Evolutionary conservation across 1,140 invertebrate genomes (phyloP), one percentile per base, ranked within the genome.

Genomic region (Solenopsis invicta): DNA sequence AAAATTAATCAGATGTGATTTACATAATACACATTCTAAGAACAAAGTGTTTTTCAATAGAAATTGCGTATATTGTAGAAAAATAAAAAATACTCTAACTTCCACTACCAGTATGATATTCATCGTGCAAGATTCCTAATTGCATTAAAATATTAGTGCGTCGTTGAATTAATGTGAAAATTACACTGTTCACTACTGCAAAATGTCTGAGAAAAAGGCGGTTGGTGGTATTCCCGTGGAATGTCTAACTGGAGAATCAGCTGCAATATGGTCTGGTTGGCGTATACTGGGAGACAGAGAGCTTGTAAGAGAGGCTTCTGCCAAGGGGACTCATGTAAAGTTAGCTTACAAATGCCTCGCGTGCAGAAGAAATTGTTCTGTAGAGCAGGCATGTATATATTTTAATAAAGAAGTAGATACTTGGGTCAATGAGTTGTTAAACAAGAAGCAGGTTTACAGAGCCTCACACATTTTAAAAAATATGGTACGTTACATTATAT

Each of bases 401-500:
- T 94, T 95, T 86, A 87, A 85, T 13, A 93, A 90, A 41, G 94
- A 97, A 96, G 96, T 97, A 8, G 95, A 96, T 89, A 94, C 94
- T 77, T 97, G 97, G 97, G 96, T 96, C 21, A 93, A 95, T 3
- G 96, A 97, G 90, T 93, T 97, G 41, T 89, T 97, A 34, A 92
- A 95, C n/a, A 95, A 96, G 84, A 96, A 96, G 89, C 96, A 97
- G 92, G 96, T 97, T 91, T 96, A 96, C 88, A 96, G 96, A 94
- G 96, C 96, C 45, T 95, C 96, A 16, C 97, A 97, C 93, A 95
- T 97, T 87, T 91, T 97, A 77, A 95, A 95, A 84, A 97, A 97
- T 94, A 96, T 96, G 37, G 94, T 94, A 90, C 45, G 86, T 88
- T 29, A 45, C 29, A 29, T 29, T 29, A 29, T 29, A 29, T 2